Percentiles rank a stretch among this genome's conserved stretches.
Evolutionary conservation across 2,888 invertebrate genomes (phyloP).

Genomic region (Agrilus mali): DNA sequence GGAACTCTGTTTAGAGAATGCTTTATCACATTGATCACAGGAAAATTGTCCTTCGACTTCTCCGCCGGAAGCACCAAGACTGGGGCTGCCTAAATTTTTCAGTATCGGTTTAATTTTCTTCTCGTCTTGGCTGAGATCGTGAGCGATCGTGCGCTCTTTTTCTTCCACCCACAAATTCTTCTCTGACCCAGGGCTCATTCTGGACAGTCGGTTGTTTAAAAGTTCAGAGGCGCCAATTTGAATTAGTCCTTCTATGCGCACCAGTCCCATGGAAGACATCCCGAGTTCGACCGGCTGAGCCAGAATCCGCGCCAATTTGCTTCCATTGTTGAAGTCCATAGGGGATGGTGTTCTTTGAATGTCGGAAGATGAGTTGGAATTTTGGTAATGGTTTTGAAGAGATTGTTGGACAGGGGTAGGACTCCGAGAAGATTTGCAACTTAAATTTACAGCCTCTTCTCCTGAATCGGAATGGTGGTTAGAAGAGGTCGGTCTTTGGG

Average conservation of each 20-base stretch:
- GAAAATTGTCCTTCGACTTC: constrained; percentile 73
- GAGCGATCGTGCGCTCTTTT: constrained; percentile 20
- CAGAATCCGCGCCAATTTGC: constrained; percentile 36
- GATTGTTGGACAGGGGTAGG: constrained; percentile 43
- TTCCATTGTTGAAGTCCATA: constrained; percentile 33
- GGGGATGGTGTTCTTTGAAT: constrained; percentile 30
- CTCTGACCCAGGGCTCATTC: constrained; percentile 53
- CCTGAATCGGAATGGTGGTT: constrained; percentile 49
- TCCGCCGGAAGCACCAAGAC: constrained; percentile 33
- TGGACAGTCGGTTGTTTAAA: constrained; percentile 38
- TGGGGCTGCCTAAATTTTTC: constrained; percentile 29
- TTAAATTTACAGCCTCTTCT: constrained; percentile 66
- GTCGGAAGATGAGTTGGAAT: constrained; percentile 47
- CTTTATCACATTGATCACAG: constrained; percentile 98
- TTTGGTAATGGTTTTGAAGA: constrained; percentile 40
- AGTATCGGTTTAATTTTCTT: constrained; percentile 27
- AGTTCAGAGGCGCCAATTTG: constrained; percentile 44
- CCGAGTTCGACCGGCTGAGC: constrained; percentile 33
- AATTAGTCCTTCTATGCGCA: constrained; percentile 55
- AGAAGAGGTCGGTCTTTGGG: constrained; percentile 47
- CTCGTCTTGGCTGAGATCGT: constrained; percentile 27
- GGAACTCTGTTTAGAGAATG: constrained; percentile 97
- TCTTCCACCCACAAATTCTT: constrained; percentile 38
- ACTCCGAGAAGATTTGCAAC: constrained; percentile 54
- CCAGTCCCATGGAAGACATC: constrained; percentile 34